Evolutionary conservation across 2,888 invertebrate genomes (phyloP), one percentile per base, ranked within the genome.

Genomic region (Clunio marinus): DNA sequence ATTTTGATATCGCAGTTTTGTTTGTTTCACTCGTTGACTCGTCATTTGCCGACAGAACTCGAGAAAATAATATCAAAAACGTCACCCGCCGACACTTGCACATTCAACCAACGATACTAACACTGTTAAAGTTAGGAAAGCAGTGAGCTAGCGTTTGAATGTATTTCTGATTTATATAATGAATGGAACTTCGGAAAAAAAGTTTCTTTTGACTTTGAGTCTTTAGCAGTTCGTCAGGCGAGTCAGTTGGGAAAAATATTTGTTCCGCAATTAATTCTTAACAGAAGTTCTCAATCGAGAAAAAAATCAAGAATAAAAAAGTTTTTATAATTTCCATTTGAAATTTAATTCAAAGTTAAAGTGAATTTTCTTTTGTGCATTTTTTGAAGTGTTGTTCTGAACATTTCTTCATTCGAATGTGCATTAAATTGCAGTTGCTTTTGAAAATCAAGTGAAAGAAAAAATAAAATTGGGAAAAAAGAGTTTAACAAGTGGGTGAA

Each of bases 161-260:
- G 55, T 66, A 35, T 66, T 66, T 66, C 66, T 51, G 66, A 66
- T 66, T 66, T 66, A 66, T 66, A 66, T 66, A 66, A 66, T 66
- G 66, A 66, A 66, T 66, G 66, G 66, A 66, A 66, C 66, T 25
- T 66, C 66, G 66, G 55, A 35, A 66, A 66, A 62, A 55, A 66
- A 66, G 66, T 66, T 66, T 66, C 66, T 66, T 66, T 66, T 66
- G 66, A 66, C 66, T 66, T 66, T 66, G 55, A 66, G 66, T 66
- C 66, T 66, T 46, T 55, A 20, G 55, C 66, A 66, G 66, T 66
- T 55, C 66, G 66, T 51, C 46, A 51, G 15, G 66, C 66, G 20
- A 66, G 46, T 32, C 66, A 66, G 66, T 66, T 66, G 66, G 46
- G 35, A 66, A 35, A 66, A 55, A 35, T 15, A 35, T 51, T 66